Conservation (phyloP, 1,140 invertebrate genomes). For the Drosophila erecta region DNA sequence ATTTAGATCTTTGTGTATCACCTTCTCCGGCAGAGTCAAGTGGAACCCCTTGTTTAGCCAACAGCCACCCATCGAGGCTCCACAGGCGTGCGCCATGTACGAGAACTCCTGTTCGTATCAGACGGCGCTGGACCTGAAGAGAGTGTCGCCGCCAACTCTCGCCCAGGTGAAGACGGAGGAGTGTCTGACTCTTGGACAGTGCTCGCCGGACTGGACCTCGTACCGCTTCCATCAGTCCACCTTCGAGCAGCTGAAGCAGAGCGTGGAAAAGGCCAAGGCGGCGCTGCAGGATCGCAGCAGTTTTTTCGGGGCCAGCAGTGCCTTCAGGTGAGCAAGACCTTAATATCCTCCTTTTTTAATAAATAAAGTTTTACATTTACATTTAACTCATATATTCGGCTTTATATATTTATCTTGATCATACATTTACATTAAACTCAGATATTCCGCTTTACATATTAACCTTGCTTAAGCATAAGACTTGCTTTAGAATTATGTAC, state of each 20-base stretch:
- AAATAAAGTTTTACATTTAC: too few relatives aligned
- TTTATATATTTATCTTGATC: too few relatives aligned
- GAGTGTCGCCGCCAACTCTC: slow-evolving; percentile 86
- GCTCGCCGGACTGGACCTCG: slow-evolving; percentile 88
- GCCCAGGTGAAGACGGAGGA: slow-evolving; percentile 87
- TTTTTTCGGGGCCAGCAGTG: slow-evolving; percentile 83
- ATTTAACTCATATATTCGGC: too few relatives aligned
- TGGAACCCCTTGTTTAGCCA: slow-evolving; percentile 76
- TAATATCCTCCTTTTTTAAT: too few relatives aligned
- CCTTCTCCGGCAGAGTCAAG: slow-evolving; percentile 64
- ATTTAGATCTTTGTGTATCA: too few relatives aligned
- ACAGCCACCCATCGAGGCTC: slow-evolving; percentile 63
- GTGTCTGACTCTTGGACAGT: slow-evolving; percentile 85
- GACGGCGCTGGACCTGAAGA: slow-evolving; percentile 92
- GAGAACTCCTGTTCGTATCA: slow-evolving; percentile 95
- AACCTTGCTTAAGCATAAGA: too few relatives aligned
- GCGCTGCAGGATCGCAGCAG: slow-evolving; percentile 88
- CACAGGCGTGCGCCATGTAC: slow-evolving; percentile 88
- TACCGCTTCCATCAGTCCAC: slow-evolving; percentile 91
- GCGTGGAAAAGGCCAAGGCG: slow-evolving; percentile 94
- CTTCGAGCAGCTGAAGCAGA: slow-evolving; percentile 94
- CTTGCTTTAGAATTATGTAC: too few relatives aligned
- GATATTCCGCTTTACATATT: too few relatives aligned
- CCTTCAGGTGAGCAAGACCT: slow-evolving; percentile 68
- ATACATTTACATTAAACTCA: too few relatives aligned